Conservation (phyloP, 2,888 invertebrate species). For the Campopleginae sp. region DNA sequence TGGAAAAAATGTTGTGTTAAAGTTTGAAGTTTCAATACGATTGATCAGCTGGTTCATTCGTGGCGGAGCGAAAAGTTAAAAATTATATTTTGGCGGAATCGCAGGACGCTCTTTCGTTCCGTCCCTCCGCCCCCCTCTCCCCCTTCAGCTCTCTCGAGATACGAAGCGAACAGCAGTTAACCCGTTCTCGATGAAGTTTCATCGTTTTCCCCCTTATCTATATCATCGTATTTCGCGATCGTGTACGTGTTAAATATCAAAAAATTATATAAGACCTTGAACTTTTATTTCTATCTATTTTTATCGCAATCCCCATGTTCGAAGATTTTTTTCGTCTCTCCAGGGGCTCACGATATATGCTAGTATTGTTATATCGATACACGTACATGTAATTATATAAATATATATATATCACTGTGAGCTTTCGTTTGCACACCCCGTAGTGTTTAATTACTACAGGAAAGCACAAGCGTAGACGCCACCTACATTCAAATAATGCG, state of each 20-base stretch:
- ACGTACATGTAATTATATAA: neutral
- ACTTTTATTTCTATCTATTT: neutral
- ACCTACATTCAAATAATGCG: conserved; percentile 32
- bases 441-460: neutral
- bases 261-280: neutral
- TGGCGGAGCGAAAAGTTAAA: neutral
- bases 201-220: conserved; percentile 19
- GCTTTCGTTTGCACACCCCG: conserved; percentile 3
- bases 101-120: conserved; percentile 6
- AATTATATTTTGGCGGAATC: conserved; percentile 12
- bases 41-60: neutral
- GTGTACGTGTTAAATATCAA: neutral
- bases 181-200: conserved; percentile 5
- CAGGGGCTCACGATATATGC: neutral
- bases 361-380: neutral
- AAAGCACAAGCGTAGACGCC: conserved; percentile 17
- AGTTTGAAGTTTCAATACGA: neutral
- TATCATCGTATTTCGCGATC: neutral
- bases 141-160: neutral
- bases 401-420: neutral
- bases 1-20: neutral
- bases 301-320: neutral
- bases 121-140: neutral
- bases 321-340: neutral
- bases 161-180: neutral